Evolutionary conservation across 2,888 invertebrate genomes (phyloP).

Genomic region (Horisme vitalbata): DNA sequence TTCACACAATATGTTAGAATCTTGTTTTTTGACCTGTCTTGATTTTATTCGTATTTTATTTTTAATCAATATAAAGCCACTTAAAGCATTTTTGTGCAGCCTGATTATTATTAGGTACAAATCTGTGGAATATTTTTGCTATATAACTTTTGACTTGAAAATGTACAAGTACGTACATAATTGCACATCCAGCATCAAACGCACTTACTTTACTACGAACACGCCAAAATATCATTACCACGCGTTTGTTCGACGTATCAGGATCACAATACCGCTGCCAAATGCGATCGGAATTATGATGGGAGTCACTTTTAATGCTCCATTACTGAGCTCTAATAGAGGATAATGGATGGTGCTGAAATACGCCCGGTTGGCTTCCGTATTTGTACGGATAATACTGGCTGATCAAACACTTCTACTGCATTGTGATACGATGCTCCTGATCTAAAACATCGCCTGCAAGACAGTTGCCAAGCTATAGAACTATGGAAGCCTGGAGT

Average conservation of each 20-base stretch:
- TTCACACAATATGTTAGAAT: slow-evolving; percentile 1
- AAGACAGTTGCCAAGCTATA: too few relatives aligned
- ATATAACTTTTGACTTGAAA: too few relatives aligned
- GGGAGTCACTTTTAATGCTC: slow-evolving; percentile 70
- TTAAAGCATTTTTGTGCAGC: too few relatives aligned
- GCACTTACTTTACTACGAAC: slow-evolving; percentile 25
- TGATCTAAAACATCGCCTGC: not conserved
- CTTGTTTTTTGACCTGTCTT: too few relatives aligned
- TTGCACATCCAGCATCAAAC: too few relatives aligned
- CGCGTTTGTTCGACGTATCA: slow-evolving; percentile 76
- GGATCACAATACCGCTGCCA: slow-evolving; percentile 76
- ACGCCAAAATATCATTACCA: slow-evolving; percentile 57
- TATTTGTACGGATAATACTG: slow-evolving; percentile 31
- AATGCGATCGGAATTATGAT: slow-evolving; percentile 70
- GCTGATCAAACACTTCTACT: too few relatives aligned
- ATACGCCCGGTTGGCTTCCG: slow-evolving; percentile 51
- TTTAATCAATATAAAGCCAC: too few relatives aligned
- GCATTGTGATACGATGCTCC: not conserved
- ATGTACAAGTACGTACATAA: too few relatives aligned
- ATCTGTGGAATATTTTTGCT: too few relatives aligned
- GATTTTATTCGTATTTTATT: too few relatives aligned
- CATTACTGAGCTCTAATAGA: slow-evolving; percentile 62
- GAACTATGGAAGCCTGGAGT: too few relatives aligned
- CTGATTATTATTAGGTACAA: too few relatives aligned
- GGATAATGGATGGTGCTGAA: slow-evolving; percentile 53